These are phyloP conservation scores for Elgaria multicarinata DNA, from an alignment of 2,113 vertebrate species.

Conservation along the genomic window DNA sequence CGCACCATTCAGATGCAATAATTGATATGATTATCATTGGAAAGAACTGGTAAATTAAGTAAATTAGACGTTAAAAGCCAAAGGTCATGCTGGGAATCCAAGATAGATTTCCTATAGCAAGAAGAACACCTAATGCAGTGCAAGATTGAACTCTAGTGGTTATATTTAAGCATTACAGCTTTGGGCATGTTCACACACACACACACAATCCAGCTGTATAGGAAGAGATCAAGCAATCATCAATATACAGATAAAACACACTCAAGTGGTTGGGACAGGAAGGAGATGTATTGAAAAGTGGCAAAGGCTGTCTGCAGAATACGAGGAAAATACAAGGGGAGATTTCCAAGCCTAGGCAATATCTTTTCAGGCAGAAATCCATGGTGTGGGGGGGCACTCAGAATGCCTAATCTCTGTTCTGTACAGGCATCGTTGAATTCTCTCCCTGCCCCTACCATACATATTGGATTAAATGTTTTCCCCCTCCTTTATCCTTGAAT, in stretches of 20 bases:
- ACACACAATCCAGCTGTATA: neutral
- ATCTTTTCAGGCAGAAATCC: neutral
- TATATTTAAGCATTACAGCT: conserved; percentile 25
- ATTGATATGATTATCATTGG: neutral
- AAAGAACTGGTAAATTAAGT: neutral
- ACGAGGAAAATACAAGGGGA: neutral
- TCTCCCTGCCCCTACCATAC: neutral
- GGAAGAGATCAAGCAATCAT: neutral
- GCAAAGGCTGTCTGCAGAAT: neutral
- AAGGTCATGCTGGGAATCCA: conserved; percentile 40
- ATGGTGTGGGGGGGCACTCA: accelerated
- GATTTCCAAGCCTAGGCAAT: accelerated
- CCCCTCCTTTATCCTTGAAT: neutral
- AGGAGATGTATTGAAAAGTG: neutral
- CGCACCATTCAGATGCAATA: conserved; percentile 17
- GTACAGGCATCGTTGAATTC: neutral
- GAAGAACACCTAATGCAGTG: conserved; percentile 70
- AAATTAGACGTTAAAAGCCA: conserved; percentile 18
- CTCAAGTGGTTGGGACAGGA: neutral
- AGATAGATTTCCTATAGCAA: neutral
- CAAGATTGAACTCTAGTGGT: conserved; percentile 93
- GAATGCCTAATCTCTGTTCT: neutral
- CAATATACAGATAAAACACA: neutral
- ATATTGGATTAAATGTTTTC: neutral
- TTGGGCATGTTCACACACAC: neutral